Conservation (phyloP, 2,797 vertebrate genomes). For the Spizella passerina region DNA sequence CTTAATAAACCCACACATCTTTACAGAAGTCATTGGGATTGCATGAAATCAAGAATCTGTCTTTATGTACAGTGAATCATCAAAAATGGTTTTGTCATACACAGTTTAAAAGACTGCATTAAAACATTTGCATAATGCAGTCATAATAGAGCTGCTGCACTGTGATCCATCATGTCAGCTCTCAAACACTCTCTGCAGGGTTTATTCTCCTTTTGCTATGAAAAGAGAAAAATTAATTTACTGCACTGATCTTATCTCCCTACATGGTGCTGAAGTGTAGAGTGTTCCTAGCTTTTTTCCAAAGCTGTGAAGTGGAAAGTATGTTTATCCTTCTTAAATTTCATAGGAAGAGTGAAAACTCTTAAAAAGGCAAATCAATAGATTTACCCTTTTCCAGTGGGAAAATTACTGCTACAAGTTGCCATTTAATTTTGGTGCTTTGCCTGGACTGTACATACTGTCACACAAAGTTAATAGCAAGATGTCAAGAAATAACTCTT, state of each 20-base stretch:
- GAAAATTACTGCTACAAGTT: neutral
- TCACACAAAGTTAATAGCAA: neutral
- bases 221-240: constrained; percentile 28
- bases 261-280: neutral
- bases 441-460: neutral
- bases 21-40: neutral
- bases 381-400: neutral
- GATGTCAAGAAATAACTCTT: neutral
- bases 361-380: neutral
- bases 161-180: neutral
- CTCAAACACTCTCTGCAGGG: constrained; percentile 29
- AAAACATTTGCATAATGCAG: constrained; percentile 44
- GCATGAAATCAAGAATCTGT: neutral
- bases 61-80: neutral
- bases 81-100: neutral
- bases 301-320: neutral
- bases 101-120: neutral
- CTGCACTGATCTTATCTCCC: neutral
- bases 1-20: neutral
- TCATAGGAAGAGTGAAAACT: neutral
- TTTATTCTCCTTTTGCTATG: neutral
- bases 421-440: neutral
- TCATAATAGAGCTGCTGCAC: neutral
- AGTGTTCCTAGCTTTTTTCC: neutral
- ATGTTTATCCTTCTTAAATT: neutral